Evolutionary conservation across 2,888 invertebrate species (phyloP), one percentile per base, ranked within the genome.

Genomic region (Napeogenes sylphis): DNA sequence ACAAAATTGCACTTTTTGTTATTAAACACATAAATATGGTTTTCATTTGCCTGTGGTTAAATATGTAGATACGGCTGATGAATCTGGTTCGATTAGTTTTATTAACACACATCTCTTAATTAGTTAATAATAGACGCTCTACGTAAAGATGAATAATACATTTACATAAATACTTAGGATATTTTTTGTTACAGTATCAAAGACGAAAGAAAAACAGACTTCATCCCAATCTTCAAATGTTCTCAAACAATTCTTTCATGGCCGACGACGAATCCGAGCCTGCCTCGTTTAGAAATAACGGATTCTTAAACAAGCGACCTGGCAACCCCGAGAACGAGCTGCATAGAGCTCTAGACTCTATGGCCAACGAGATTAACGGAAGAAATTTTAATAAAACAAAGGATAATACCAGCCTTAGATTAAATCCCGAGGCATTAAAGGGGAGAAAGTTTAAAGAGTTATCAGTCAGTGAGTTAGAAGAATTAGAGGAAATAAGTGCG

Each of bases 381-480:
- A 58, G 58, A 30, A 62, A 60, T 61, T 54, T 35, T 51, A 71
- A 62, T 68, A 69, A 55, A 55, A 61, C 38, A 58, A 68, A 56
- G 5, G 38, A 59, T 56, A 63, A 60, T 45, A 62, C 63, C 58
- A 55, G 45, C 21, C 51, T 59, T 46, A 51, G 32, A 46, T 61
- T 57, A 12, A 67, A 77, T 3, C 82, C 82, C 0, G 82, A 83
- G 68, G 72, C 74, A 4, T 65, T 85, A 0, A 85, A 85, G 71
- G 85, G 85, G 0, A 87, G 79, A 51, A 79, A 76, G 59, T 82
- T 84, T 14, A 87, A 80, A 33, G 87, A 90, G 62, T 70, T 90
- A 0, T 75, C 81, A 0, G 80, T 75, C 0, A 71, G 69, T 0
- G 84, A 90, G 64, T 70, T 90, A 12, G 75, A 84, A n/a, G 79